A percentile compares a stretch with the other conserved stretches of the same genome.
phyloP scores from a whole-genome alignment of 2,888 invertebrate species.

The Blastobasis adustella region DNA sequence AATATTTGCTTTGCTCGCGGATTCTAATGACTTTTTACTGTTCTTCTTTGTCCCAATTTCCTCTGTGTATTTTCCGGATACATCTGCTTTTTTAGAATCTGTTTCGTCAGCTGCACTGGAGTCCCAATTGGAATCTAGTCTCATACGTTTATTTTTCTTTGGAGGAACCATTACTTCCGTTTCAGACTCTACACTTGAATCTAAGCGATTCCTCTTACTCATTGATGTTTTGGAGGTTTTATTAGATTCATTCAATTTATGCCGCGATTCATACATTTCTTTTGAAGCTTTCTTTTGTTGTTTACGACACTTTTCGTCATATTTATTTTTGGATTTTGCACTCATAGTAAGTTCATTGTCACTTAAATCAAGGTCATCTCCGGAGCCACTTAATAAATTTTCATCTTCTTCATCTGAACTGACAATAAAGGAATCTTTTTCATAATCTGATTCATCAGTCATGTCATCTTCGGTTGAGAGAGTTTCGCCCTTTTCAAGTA shows the following conservation, averaged over 20 bases:
- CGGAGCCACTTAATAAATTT: constrained; percentile 55
- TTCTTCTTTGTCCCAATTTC: background rate
- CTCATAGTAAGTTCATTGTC: constrained; percentile 61
- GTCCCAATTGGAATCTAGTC: constrained; percentile 49
- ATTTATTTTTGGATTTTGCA: constrained; percentile 58
- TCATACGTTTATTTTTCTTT: constrained; percentile 41
- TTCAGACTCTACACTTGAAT: constrained; percentile 38
- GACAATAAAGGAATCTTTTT: constrained; percentile 72
- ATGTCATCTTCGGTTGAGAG: constrained; percentile 62
- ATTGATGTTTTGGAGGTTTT: constrained; percentile 22
- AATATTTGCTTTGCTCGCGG: too few species aligned
- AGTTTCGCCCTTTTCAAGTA: constrained; percentile 67
- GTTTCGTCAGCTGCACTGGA: constrained; percentile 14
- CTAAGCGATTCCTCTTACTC: constrained; percentile 31
- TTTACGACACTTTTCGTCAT: constrained; percentile 50
- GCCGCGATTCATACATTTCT: constrained; percentile 63
- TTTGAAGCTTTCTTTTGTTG: constrained; percentile 60
- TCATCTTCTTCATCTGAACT: constrained; percentile 64
- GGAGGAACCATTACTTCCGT: constrained; percentile 22
- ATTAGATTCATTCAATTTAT: constrained; percentile 35
- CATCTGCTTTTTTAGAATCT: constrained; percentile 8
- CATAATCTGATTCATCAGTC: constrained; percentile 60
- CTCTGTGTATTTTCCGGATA: background rate
- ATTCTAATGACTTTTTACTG: too few species aligned
- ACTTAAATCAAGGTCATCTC: constrained; percentile 57